Base-by-base conservation (phyloP, 2,888 invertebrate species). In the Busseola fusca region DNA sequence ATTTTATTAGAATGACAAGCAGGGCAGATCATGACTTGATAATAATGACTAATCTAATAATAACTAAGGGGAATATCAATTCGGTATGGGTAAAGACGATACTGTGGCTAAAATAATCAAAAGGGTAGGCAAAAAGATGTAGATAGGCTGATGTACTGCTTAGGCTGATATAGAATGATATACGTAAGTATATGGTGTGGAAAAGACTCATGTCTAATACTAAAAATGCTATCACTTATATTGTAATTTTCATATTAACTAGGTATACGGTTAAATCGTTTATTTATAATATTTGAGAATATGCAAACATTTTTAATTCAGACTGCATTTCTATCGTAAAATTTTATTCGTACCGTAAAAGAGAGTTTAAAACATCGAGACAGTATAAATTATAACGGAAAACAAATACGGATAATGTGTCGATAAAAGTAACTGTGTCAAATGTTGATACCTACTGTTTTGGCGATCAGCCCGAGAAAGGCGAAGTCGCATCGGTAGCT, bases 321-420 rank as follows among this genome's bases (percentile, higher is more conserved):
- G 0, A 14, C 0, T n/a, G 25, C 6, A 27, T 48, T 69, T 70
- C 16, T 27, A 34, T 27, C n/a, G 45, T 64, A 34, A 72, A 58
- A 18, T 45, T 48, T 63, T 52, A 37, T 10, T 27, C 54, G 3
- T 18, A 45, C 57, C 48, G 12, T 64, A 45, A 70, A 63, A 12
- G 4, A 40, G 25, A 52, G 12, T 57, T 4, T 52, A 40, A 56
- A 56, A 52, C 1, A 42, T 37, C 42, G 14, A 52, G 52, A 66
- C 62, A 27, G 62, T 65, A 78, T 82, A 78, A 60, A 74, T 59
- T 69, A 76, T 82, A 84, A 83, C 82, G 84, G 82, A 67, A 58
- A 72, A 68, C 67, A 68, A 76, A 84, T 70, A 82, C 69, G 66
- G 52, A 67, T 81, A 64, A 74, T 62, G 50, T 69, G 50, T 63